A percentile compares a stretch with the other conserved stretches of the same genome.
phyloP scores from a whole-genome alignment of 2,888 invertebrate species.

The Eupithecia exiguata region DNA sequence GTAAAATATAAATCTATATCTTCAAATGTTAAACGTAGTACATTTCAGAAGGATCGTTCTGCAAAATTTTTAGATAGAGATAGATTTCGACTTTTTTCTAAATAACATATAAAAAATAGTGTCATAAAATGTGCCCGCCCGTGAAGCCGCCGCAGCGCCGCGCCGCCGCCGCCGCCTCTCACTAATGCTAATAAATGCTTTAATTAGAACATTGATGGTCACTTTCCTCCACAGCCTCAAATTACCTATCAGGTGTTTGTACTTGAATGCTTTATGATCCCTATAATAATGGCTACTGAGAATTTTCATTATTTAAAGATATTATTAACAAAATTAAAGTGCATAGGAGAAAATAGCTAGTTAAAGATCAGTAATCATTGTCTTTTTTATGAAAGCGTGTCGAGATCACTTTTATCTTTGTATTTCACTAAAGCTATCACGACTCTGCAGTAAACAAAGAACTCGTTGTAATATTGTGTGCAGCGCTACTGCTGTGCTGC shows the following conservation, averaged over 20 bases:
- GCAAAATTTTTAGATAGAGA: too few species aligned
- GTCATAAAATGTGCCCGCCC: too few species aligned
- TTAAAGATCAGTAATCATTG: neutral
- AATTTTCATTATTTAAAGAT: slow-evolving; percentile 5
- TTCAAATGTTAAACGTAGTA: too few species aligned
- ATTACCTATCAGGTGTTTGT: neutral
- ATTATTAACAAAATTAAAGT: neutral
- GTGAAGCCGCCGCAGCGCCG: too few species aligned
- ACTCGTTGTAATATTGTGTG: too few species aligned
- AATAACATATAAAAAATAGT: too few species aligned
- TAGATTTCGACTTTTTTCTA: too few species aligned
- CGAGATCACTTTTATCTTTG: neutral
- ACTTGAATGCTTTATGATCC: slow-evolving; percentile 4
- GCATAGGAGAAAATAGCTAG: slow-evolving; percentile 3
- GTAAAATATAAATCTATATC: too few species aligned
- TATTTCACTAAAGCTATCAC: neutral
- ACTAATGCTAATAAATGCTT: slow-evolving; percentile 32
- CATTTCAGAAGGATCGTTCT: too few species aligned
- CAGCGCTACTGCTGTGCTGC: too few species aligned
- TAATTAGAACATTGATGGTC: slow-evolving; percentile 21
- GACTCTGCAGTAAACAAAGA: neutral
- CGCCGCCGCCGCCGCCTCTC: slow-evolving; percentile 27
- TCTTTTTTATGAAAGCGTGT: slow-evolving; percentile 1
- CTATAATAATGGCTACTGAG: neutral
- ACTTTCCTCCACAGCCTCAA: slow-evolving; percentile 34